phyloP scores from a whole-genome alignment of 1,140 invertebrate genomes.

The Metopolophium dirhodum region DNA sequence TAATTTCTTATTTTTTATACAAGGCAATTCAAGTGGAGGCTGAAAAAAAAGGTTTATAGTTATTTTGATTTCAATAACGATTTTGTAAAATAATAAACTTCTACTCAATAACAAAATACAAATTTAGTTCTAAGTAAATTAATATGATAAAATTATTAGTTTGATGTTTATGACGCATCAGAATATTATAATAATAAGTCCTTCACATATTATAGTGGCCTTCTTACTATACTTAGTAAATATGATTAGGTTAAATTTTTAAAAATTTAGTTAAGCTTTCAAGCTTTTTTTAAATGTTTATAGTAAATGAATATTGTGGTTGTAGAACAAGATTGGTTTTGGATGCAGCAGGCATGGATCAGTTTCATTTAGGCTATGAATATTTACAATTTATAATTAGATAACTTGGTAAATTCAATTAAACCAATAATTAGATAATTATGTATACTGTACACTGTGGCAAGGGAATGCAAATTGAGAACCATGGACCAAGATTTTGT shows the following conservation, averaged over 20 bases:
- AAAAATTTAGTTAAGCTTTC: not conserved
- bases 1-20: slow-evolving; percentile 37
- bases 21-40: slow-evolving; percentile 26
- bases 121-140: not conserved
- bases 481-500: not conserved
- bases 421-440: not conserved
- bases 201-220: not conserved
- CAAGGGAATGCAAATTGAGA: not conserved
- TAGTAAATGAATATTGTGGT: not conserved
- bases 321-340: not conserved
- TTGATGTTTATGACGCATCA: not conserved
- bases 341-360: not conserved
- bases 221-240: not conserved
- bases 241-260: not conserved
- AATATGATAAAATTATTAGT: not conserved
- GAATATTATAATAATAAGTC: not conserved
- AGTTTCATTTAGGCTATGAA: not conserved
- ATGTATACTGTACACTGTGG: not conserved
- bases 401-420: not conserved
- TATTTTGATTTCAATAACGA: not conserved
- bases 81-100: not conserved
- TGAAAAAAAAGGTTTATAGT: not conserved
- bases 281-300: not conserved
- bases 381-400: not conserved
- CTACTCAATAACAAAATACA: not conserved